These are phyloP conservation scores for Drosophila leontia DNA, from an alignment of 1,140 invertebrate species.

Conservation along the genomic window DNA sequence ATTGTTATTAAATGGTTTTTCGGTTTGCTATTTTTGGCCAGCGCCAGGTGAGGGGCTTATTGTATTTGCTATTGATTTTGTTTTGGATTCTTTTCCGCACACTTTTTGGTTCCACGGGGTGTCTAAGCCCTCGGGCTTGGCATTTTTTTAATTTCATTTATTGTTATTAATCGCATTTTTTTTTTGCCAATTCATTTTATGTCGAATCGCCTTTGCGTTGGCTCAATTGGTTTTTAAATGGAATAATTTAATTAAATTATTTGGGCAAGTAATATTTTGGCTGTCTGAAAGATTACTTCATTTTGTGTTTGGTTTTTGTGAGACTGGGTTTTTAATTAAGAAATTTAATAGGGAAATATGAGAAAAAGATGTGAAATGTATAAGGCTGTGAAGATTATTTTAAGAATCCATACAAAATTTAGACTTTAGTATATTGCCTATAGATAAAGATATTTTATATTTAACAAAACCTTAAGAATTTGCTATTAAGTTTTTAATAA, in stretches of 20 bases:
- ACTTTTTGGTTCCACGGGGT: conserved; percentile 24
- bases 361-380: not conserved
- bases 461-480: too few relatives aligned
- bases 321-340: not conserved
- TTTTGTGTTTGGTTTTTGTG: not conserved
- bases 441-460: too few relatives aligned
- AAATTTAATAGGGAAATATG: not conserved
- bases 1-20: conserved; percentile 63
- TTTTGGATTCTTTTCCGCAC: conserved; percentile 41
- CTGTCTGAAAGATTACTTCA: conserved; percentile 35
- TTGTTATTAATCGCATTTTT: conserved; percentile 35
- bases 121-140: conserved; percentile 44
- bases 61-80: conserved; percentile 16
- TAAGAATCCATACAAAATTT: too few relatives aligned
- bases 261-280: conserved; percentile 29
- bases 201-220: conserved; percentile 32
- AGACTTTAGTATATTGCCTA: too few relatives aligned
- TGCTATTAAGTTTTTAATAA: too few relatives aligned
- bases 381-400: too few relatives aligned
- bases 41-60: conserved; percentile 40
- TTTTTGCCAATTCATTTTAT: conserved; percentile 65
- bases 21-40: conserved; percentile 65
- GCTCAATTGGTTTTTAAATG: conserved; percentile 68
- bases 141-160: conserved; percentile 10
- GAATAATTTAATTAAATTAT: conserved; percentile 50